Base-by-base conservation (phyloP, 2,797 vertebrate species). In the Gallinago stenura region DNA sequence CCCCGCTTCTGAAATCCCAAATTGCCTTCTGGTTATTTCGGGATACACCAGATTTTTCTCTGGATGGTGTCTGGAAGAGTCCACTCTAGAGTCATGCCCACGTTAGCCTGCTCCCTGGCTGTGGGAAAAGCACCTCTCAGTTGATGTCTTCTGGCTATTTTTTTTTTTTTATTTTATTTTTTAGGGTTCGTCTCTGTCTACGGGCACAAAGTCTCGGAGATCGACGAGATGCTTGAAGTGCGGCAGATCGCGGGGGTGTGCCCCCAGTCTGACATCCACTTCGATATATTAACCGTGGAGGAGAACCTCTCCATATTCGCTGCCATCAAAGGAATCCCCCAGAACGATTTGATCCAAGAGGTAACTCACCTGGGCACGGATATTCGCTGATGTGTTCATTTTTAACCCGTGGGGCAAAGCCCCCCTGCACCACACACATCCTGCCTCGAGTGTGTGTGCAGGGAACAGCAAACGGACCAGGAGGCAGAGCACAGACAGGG, bases 261-360 rank as follows among this genome's bases (percentile, higher is more conserved):
- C 78, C 99, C 99, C 26, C 99, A 99, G 97, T 98, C 99, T 35
- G 99, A 99, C 98, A 99, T 99, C 84, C 98, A 99, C 97, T 99
- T 99, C 2, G 99, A 99, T 43, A 99, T 99, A 25, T 85, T 99
- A 14, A 99, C 99, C 0, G 99, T 99, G 91, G 98, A 99, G 97
- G 99, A 99, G 87, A 99, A 99, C 95, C 98, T 99, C 69, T 98
- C 98, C 93, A 99, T 99, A 66, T 99, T 99, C 35, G 99, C 99
- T 14, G 98, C 99, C 60, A 98, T 99, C 89, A 99, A 99, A 97
- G 99, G 99, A 69, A 99, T 99, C 94, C 98, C 97, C 18, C 97
- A 98, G 4, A 98, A 98, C 9, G 97, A 98, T 89, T 77, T 99
- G 69, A 98, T 99, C 28, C 97, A 98, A 10, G 99, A 99, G 98